Percentiles rank a stretch among this genome's conserved stretches.
These are phyloP conservation scores for Tenthredo notha DNA, from an alignment of 2,888 invertebrate genomes.

Conservation along the genomic window DNA sequence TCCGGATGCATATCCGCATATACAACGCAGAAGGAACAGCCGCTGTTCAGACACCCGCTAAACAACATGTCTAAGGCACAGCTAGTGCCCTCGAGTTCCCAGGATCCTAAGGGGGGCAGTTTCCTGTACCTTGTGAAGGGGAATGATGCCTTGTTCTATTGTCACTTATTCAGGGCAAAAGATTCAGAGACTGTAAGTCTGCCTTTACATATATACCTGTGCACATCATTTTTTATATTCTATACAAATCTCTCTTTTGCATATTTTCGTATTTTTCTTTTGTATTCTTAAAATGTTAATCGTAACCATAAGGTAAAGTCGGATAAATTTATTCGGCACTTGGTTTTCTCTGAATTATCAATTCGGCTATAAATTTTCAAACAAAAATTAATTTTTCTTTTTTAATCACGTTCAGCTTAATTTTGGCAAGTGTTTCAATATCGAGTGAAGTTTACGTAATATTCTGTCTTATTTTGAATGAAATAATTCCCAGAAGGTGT, in stretches of 20 bases:
- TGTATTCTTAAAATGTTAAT: neutral
- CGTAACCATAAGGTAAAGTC: neutral
- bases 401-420: neutral
- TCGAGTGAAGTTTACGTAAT: neutral
- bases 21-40: conserved; percentile 68
- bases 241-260: neutral
- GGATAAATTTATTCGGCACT: neutral
- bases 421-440: neutral
- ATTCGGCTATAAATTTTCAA: neutral
- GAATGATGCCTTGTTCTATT: conserved; percentile 86
- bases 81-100: conserved; percentile 79
- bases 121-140: conserved; percentile 88
- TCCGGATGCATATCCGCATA: conserved; percentile 80
- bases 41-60: conserved; percentile 73
- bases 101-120: conserved; percentile 80
- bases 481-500: conserved; percentile 44
- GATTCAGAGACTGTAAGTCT: conserved; percentile 85
- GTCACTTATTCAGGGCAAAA: conserved; percentile 86
- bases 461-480: conserved; percentile 39
- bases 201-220: neutral
- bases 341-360: neutral
- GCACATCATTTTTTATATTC: neutral
- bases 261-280: neutral
- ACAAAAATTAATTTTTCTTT: neutral
- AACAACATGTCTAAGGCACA: conserved; percentile 70